Base-by-base conservation (phyloP, 2,113 vertebrate genomes). In the Psittacara wagleri region DNA sequence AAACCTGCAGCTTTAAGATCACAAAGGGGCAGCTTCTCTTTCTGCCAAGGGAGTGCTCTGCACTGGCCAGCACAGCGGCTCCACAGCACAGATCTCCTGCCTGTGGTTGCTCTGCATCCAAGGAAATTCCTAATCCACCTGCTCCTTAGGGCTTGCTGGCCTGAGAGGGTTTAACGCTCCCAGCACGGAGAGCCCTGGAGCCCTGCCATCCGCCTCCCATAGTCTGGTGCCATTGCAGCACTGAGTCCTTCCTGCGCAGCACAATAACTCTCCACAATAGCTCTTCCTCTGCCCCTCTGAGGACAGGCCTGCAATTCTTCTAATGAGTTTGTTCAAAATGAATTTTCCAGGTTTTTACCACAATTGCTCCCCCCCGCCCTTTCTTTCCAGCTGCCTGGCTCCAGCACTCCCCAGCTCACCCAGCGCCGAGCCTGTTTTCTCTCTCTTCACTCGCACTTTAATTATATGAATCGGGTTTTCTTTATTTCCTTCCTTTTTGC, bases 201-300 rank as follows among this genome's bases (percentile, higher is more conserved):
- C 85, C 6, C 73, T 83, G 93, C 81, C 95, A 91, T 8, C 28
- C 6, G 3, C 81, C 68, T 74, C 83, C 92, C 66, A 12, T 24
- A 43, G 63, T 23, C 90, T 31, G 37, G 19, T 69, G 70, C 87
- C 87, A 66, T 18, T 73, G 87, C 84, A 74, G 75, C 49, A 13
- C 83, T 0, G 3, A 82, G 70, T 61, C 64, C 95, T 89, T 93
- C 93, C 88, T 86, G 85, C 89, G 91, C 76, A 79, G 88, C 91
- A 95, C 81, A 91, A 93, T 83, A 80, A 77, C 68, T 86, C 81
- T 62, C 48, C 13, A 77, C 87, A 92, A 59, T 54, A 83, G 76
- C 64, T 83, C 85, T 93, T 93, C 88, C 82, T 84, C 91, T 92
- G 86, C 80, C 81, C 80, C 90, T 86, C 81, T 19, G 57, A 86